A percentile compares a stretch with the other conserved stretches of the same genome.
Conservation (phyloP, 2,797 vertebrate genomes). For the Falco rusticolus region DNA sequence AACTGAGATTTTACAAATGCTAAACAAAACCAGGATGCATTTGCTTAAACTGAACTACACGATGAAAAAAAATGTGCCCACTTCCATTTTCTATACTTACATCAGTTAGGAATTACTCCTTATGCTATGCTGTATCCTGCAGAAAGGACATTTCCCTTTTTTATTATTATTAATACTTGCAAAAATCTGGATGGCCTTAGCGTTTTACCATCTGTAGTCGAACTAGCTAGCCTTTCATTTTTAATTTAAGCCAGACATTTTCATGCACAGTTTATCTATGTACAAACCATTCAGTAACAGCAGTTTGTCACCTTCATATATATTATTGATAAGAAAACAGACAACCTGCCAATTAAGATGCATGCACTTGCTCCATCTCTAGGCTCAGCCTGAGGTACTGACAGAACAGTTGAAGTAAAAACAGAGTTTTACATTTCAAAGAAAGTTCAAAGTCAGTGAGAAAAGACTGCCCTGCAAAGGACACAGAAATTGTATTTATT, state of each 20-base stretch:
- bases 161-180: not conserved
- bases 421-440: slow-evolving; percentile 57
- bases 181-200: not conserved
- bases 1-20: not conserved
- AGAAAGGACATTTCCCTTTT: not conserved
- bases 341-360: not conserved
- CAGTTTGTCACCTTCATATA: slow-evolving; percentile 3
- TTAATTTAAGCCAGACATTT: not conserved
- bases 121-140: not conserved
- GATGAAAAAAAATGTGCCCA: not conserved
- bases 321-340: slow-evolving; percentile 46
- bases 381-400: slow-evolving; percentile 19
- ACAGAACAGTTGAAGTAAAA: not conserved
- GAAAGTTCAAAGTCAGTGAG: slow-evolving; percentile 17
- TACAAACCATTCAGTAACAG: not conserved
- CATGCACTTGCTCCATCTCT: not conserved
- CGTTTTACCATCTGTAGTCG: not conserved
- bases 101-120: not conserved
- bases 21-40: not conserved
- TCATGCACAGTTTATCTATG: not conserved
- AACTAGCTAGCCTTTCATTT: not conserved
- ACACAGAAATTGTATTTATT: not conserved
- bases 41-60: not conserved
- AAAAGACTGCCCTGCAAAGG: slow-evolving; percentile 8
- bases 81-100: not conserved